Base-by-base conservation (phyloP, 2,888 invertebrate genomes). In the Eupithecia abbreviata region DNA sequence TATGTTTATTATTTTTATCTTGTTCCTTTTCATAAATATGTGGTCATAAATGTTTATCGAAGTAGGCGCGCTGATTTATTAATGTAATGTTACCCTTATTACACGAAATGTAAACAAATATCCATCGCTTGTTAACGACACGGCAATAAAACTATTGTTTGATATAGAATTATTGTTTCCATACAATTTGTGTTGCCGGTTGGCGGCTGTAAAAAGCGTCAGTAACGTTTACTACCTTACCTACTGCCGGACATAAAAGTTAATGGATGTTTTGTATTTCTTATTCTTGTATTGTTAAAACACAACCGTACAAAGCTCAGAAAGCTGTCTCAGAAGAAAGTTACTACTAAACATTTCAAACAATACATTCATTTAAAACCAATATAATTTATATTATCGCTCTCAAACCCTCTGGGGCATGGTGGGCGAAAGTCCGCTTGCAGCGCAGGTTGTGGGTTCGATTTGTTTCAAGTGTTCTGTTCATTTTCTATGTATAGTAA, bases 31-130 rank as follows among this genome's bases (percentile, higher is more conserved):
- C 45, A 58, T 58, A 30, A 62, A 30, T 41, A 47, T 65, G 10
- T 62, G 9, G n/a, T 41, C 55, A 51, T 72, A 72, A 71, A 71
- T 45, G 42, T 45, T 58, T 71, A 73, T 76, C 51, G 69, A 73
- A 75, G 18, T 58, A 58, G 72, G 81, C 15, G 4, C 15, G n/a
- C 68, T n/a, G 45, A n/a, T 69, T 69, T 69, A 82, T 82, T 85
- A 86, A 84, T 85, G 86, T 86, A 85, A 84, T 85, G 82, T 85
- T 84, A 85, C 84, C 83, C 85, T 85, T 87, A 87, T 88, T 87
- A 87, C 85, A 80, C 81, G 82, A 80, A 80, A 84, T 87, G 87
- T 88, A 86, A 88, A 88, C 88, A 88, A 69, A 85, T 86, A 86
- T 85, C 75, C 77, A 73, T 58, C 71, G 81, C 81, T 82, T 83